These are phyloP conservation scores for Piscicola geometra DNA, from an alignment of 2,888 invertebrate species.

Conservation along the genomic window DNA sequence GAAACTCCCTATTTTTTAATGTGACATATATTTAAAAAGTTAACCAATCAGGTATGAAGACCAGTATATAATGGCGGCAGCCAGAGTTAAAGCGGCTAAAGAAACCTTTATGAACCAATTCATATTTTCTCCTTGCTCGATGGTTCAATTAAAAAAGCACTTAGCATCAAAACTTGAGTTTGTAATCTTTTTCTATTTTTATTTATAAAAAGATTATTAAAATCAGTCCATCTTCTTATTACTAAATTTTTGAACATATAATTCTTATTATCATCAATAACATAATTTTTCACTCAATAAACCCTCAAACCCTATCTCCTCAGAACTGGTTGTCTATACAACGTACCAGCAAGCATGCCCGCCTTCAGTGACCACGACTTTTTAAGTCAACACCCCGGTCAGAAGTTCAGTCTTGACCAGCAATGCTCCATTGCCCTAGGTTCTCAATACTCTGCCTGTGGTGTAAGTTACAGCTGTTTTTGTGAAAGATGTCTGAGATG, in stretches of 20 bases:
- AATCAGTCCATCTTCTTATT: too few relatives aligned
- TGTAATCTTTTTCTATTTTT: too few relatives aligned
- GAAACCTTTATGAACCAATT: background rate
- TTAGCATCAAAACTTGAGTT: too few relatives aligned
- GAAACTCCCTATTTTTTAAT: background rate
- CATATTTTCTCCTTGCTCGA: background rate
- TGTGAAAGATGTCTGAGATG: background rate
- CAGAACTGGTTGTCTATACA: conserved; percentile 4
- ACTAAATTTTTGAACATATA: too few relatives aligned
- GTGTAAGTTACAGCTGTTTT: conserved; percentile 41
- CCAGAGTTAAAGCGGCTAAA: background rate
- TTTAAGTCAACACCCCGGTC: conserved; percentile 45
- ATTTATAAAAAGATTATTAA: too few relatives aligned
- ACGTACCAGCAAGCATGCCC: conserved; percentile 5
- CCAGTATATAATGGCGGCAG: background rate
- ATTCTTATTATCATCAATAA: background rate
- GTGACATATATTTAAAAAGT: background rate
- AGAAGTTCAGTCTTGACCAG: conserved; percentile 46
- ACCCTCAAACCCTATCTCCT: too few relatives aligned
- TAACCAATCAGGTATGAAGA: background rate
- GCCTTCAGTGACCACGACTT: conserved; percentile 10
- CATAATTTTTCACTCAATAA: too few relatives aligned
- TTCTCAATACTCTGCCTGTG: conserved; percentile 46
- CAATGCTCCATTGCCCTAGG: conserved; percentile 49
- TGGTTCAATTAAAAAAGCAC: background rate